Conservation (phyloP, 2,888 invertebrate genomes). For the Sminthurinus aureus region DNA sequence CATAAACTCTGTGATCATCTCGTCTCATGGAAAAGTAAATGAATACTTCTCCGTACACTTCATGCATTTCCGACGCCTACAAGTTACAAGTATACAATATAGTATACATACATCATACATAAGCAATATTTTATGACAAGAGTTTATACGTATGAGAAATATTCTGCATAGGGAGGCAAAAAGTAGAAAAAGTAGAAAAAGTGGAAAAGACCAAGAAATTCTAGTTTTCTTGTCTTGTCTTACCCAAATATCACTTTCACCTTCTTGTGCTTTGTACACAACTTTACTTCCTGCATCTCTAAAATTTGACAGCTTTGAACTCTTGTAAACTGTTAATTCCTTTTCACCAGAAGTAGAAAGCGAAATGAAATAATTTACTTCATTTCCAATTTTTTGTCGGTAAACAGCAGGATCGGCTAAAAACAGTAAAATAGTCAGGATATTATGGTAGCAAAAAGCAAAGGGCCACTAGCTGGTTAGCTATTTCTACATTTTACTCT, state of each 20-base stretch:
- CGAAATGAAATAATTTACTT: conserved; percentile 13
- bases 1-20: conserved; percentile 32
- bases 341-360: conserved; percentile 14
- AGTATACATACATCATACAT: too few relatives aligned
- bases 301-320: conserved; percentile 24
- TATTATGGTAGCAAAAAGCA: too few relatives aligned
- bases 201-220: too few relatives aligned
- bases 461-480: too few relatives aligned
- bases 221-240: too few relatives aligned
- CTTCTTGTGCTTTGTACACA: conserved; percentile 8
- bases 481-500: too few relatives aligned
- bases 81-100: too few relatives aligned
- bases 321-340: conserved; percentile 26
- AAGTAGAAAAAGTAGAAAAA: too few relatives aligned
- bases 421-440: too few relatives aligned
- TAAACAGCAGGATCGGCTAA: conserved; percentile 28
- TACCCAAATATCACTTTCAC: conserved; percentile 33
- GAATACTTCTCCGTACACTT: conserved; percentile 23
- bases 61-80: conserved; percentile 35
- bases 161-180: too few relatives aligned
- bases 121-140: too few relatives aligned
- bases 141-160: too few relatives aligned
- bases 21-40: conserved; percentile 38
- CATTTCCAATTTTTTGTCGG: neutral
- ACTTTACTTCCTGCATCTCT: conserved; percentile 1